Percentiles rank a stretch among this genome's conserved stretches.
These are phyloP conservation scores for Diplolepis rosae DNA, from an alignment of 2,888 invertebrate genomes.

Conservation along the genomic window DNA sequence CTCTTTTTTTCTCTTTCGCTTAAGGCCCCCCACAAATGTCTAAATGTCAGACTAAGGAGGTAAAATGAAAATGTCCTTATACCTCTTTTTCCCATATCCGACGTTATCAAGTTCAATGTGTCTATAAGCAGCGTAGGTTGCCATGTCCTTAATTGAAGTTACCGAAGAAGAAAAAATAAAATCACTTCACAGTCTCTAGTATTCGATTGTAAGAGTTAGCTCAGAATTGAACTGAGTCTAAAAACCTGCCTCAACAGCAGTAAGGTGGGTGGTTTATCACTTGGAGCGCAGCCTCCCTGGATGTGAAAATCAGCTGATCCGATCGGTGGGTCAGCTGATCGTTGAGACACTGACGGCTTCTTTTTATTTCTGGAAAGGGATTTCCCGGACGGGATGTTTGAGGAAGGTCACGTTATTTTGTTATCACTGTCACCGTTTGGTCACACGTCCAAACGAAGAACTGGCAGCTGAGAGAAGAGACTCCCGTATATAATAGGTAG, in stretches of 20 bases:
- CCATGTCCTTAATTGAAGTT: constrained; percentile 77
- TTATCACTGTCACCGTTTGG: constrained; percentile 35
- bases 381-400: neutral
- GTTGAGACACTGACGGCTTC: neutral
- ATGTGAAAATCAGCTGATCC: neutral
- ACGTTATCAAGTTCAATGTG: constrained; percentile 96
- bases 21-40: neutral
- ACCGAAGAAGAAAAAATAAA: neutral
- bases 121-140: constrained; percentile 94
- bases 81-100: constrained; percentile 95
- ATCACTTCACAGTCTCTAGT: constrained; percentile 7
- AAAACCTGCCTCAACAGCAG: neutral
- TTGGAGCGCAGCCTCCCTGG: neutral
- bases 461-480: constrained; percentile 66
- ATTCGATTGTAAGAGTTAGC: neutral
- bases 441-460: constrained; percentile 64
- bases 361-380: neutral
- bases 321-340: constrained; percentile 31
- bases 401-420: neutral
- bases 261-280: neutral
- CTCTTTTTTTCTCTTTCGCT: too few species aligned
- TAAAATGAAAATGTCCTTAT: constrained; percentile 64
- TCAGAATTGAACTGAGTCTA: neutral
- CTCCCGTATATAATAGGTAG: constrained; percentile 66
- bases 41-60: neutral